phyloP scores from a whole-genome alignment of 2,797 vertebrate genomes.

The Lagocephalus sceleratus region DNA sequence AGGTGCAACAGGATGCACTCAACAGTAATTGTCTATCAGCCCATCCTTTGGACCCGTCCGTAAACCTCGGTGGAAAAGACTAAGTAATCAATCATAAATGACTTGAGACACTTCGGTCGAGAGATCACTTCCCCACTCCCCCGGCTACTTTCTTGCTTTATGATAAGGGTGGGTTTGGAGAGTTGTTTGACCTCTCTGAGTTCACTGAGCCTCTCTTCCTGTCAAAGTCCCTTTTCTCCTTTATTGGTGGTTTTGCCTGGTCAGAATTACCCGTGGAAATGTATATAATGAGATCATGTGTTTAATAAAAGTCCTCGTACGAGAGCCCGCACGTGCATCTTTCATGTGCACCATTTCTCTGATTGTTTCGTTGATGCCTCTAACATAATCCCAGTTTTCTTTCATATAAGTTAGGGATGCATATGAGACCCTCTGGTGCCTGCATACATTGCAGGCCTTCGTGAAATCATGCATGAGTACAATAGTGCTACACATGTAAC shows the following conservation, averaged over 20 bases:
- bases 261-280: no score
- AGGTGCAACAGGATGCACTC: slow-evolving; percentile 56
- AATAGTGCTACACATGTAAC: no score
- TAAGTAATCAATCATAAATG: slow-evolving; percentile 45
- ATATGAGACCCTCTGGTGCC: no score
- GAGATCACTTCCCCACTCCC: slow-evolving; percentile 38
- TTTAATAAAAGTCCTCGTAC: no score
- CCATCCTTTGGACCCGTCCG: slow-evolving; percentile 39
- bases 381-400: no score
- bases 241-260: background rate
- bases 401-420: no score
- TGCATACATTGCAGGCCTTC: no score
- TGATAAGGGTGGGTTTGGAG: slow-evolving; percentile 19
- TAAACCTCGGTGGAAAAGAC: slow-evolving; percentile 50
- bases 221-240: background rate
- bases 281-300: no score
- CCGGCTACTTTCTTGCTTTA: slow-evolving; percentile 17
- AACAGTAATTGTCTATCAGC: slow-evolving; percentile 69
- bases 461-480: no score
- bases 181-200: slow-evolving; percentile 14
- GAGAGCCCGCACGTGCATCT: no score
- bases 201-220: slow-evolving; percentile 8
- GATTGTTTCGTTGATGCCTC: no score
- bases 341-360: no score
- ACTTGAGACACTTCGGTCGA: slow-evolving; percentile 47